Conservation (phyloP, 2,113 vertebrate genomes). For the Sigmodon hispidus region DNA sequence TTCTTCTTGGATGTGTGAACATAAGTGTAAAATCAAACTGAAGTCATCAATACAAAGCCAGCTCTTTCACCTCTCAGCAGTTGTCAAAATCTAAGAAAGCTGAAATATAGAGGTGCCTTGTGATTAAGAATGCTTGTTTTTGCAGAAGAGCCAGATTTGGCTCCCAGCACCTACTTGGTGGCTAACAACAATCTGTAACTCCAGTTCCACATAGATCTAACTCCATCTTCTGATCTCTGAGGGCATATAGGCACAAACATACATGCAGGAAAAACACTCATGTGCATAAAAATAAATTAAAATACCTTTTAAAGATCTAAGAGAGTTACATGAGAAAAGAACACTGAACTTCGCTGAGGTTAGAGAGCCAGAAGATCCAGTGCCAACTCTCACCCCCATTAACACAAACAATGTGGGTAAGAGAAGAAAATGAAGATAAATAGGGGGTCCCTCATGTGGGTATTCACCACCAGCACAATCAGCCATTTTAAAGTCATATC, state of each 20-base stretch:
- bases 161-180: neutral
- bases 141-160: neutral
- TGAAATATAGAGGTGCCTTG: neutral
- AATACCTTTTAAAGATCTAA: neutral
- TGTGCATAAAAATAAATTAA: neutral
- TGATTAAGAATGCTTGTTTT: neutral
- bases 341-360: slow-evolving; percentile 45
- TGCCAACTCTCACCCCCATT: slow-evolving; percentile 56
- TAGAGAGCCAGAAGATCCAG: slow-evolving; percentile 16
- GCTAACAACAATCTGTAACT: neutral
- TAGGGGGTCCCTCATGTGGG: slow-evolving; percentile 36
- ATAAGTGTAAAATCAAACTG: slow-evolving; percentile 23
- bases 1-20: slow-evolving; percentile 39
- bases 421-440: slow-evolving; percentile 80
- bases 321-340: slow-evolving; percentile 10
- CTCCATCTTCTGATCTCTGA: neutral
- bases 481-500: slow-evolving; percentile 72
- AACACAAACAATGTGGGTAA: slow-evolving; percentile 63
- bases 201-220: neutral
- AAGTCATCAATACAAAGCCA: slow-evolving; percentile 7
- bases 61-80: neutral
- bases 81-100: slow-evolving; percentile 37
- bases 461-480: slow-evolving; percentile 64
- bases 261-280: neutral
- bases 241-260: neutral